Evolutionary conservation across 2,888 invertebrate genomes (phyloP), one percentile per base, ranked within the genome.

Genomic region (Heteromurus nitidus): DNA sequence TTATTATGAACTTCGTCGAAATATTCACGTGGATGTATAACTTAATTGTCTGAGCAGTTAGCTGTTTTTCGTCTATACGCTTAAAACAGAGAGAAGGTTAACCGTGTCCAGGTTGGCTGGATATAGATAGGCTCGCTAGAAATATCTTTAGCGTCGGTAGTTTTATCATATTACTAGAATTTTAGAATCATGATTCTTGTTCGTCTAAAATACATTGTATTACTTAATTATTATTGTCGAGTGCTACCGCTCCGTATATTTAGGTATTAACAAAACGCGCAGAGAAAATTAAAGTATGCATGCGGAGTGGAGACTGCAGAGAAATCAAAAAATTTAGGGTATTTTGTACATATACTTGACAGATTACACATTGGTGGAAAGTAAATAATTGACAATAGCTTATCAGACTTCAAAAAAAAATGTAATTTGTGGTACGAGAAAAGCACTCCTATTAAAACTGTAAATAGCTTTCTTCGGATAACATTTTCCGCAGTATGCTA

Each of bases 321-420:
- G n/a, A n/a, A n/a, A n/a, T n/a, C n/a, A n/a, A n/a, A n/a, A n/a
- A n/a, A 18, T 50, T 16, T 18, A 44, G 18, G 1, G 20, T n/a
- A n/a, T 60, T 60, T 60, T 60, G 60, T 60, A 60, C 60, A 60
- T 60, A 55, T 1, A n/a, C n/a, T n/a, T n/a, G n/a, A n/a, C n/a
- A n/a, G n/a, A n/a, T n/a, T n/a, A n/a, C n/a, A n/a, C 11, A 55
- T 18, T 24, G 24, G 24, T 28, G 24, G 22, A 47, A 24, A 60
- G 60, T 60, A 60, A 60, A 60, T 30, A 30, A 60, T 5, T 60
- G 60, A 60, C 60, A 60, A 60, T 60, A 60, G 60, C n/a, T 60
- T 60, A 60, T 60, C 60, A 60, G 60, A 60, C 60, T 60, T 60
- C n/a, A 26, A 30, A 60, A n/a, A n/a, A n/a, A 53, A 18, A 5